Percentiles rank a stretch among this genome's conserved stretches.
phyloP scores from a whole-genome alignment of 2,888 invertebrate species.

The Microctonus brassicae region DNA sequence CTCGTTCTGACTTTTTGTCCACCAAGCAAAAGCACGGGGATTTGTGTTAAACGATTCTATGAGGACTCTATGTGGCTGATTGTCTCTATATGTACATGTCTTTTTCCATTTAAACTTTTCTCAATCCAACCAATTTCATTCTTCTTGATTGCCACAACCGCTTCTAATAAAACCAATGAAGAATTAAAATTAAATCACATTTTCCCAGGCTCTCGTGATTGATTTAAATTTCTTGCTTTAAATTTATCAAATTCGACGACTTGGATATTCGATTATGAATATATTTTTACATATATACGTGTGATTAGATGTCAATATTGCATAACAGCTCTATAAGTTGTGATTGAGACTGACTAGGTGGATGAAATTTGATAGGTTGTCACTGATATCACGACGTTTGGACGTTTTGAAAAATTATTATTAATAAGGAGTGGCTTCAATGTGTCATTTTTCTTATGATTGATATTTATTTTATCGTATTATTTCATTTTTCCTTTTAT shows the following conservation, averaged over 20 bases:
- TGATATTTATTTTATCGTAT: background rate
- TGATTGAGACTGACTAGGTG: background rate
- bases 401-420: constrained; percentile 4
- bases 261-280: background rate
- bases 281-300: background rate
- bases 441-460: background rate
- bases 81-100: background rate
- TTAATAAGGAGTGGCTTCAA: background rate
- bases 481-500: too few species aligned
- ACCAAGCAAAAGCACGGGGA: constrained; percentile 15
- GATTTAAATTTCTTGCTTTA: too few species aligned
- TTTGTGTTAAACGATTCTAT: background rate
- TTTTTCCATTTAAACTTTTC: background rate
- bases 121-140: background rate
- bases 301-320: background rate
- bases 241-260: too few species aligned
- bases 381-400: background rate
- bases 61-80: background rate
- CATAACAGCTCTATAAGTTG: background rate
- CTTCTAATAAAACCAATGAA: background rate
- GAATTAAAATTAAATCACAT: background rate
- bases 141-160: background rate
- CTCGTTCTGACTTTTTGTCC: constrained; percentile 16
- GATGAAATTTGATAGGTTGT: constrained; percentile 17
- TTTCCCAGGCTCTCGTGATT: too few species aligned